A percentile compares a stretch with the other conserved stretches of the same genome.
Evolutionary conservation across 2,797 vertebrate genomes (phyloP).

Genomic region (Danio tinwini): DNA sequence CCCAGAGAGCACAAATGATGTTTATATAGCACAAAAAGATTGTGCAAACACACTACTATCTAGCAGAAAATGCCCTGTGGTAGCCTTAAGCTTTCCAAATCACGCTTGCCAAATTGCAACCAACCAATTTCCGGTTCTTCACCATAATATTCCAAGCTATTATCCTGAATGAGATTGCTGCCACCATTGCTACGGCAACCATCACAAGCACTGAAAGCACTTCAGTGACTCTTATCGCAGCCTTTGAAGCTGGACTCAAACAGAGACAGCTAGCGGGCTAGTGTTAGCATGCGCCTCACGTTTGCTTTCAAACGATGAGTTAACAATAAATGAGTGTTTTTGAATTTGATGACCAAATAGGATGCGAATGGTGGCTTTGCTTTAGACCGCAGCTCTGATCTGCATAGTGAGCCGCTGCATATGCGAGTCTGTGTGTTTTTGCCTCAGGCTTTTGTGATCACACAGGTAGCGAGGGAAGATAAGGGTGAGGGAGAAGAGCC

Average conservation of each 20-base stretch:
- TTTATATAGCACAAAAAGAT: neutral
- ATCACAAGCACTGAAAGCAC: conserved; percentile 36
- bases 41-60: neutral
- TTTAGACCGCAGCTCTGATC: conserved; percentile 19
- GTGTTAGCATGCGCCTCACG: conserved; percentile 26
- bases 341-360: conserved; percentile 33
- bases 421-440: conserved; percentile 6
- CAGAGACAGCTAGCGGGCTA: conserved; percentile 23
- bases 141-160: conserved; percentile 41
- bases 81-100: conserved; percentile 37
- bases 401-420: neutral
- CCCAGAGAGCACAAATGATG: neutral
- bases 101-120: conserved; percentile 29
- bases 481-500: conserved; percentile 19
- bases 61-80: neutral
- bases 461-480: conserved; percentile 31
- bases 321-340: conserved; percentile 29
- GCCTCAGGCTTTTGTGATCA: conserved; percentile 35
- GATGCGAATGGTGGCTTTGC: neutral
- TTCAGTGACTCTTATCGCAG: conserved; percentile 45
- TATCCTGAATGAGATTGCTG: conserved; percentile 38
- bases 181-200: conserved; percentile 49
- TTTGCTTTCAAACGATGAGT: conserved; percentile 6
- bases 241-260: conserved; percentile 52
- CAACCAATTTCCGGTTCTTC: conserved; percentile 35